Evolutionary conservation across 2,888 invertebrate genomes (phyloP), one percentile per base, ranked within the genome.

Genomic region (Entomobrya proxima): DNA sequence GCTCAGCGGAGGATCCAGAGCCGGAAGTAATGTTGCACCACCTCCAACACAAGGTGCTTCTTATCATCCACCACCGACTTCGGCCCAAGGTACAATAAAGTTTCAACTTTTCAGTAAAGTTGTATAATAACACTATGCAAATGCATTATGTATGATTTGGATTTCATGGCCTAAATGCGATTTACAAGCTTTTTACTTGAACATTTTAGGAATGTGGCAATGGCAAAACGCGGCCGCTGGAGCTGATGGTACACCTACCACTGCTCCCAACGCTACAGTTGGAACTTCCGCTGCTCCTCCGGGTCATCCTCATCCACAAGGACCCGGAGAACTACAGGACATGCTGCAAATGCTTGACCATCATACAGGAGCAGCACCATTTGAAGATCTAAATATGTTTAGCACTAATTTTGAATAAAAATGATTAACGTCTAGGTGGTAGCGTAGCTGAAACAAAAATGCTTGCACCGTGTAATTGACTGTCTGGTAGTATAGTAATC

Each of bases 341-440:
- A 97, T 98, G 97, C 93, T 98, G 91, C 97, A 97, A 92, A 97
- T 98, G 95, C 93, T 98, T 82, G 93, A 93, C 85, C 96, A 97
- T 92, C 96, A 96, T 92, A 95, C 95, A 91, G 96, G 95, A 75
- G 94, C 96, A 84, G 91, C 92, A 15, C 95, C 96, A 35, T 97
- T 97, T 92, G 97, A 97, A 92, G 97, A 97, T 92, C 94, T 97
- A 91, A 96, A 96, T 91, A 97, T 97, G 97, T 97, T 97, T 92
- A 97, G 95, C 92, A 95, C 96, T 90, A 94, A 94, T 90, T 95
- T 95, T 91, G 95, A 95, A 92, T 95, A 93, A 40, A 40, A 30
- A 37, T 11, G 11, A 11, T 37, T 37, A 18, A 35, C 9, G 30
- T 37, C 30, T 67, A 67, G 21, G 9, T 40, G 9, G 11, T 37